These are phyloP conservation scores for Thysanoteuthis rhombus DNA, from an alignment of 2,888 invertebrate genomes.

Conservation along the genomic window DNA sequence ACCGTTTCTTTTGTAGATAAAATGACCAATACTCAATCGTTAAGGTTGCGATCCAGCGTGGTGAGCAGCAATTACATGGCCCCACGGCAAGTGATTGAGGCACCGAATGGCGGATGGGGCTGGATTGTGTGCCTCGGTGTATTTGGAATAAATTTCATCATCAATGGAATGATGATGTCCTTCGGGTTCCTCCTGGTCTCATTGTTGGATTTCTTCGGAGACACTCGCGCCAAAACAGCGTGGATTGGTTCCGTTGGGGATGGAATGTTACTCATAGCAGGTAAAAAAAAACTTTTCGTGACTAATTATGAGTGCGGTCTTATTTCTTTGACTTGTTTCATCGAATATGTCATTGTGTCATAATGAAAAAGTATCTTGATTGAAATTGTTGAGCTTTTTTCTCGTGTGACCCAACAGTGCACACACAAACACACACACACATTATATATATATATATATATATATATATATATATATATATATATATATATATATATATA, in stretches of 20 bases:
- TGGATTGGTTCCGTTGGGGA: slow-evolving; percentile 14
- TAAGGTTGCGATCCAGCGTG: background rate
- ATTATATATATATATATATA: too few species aligned
- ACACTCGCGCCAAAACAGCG: background rate
- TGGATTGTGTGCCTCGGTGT: slow-evolving; percentile 62
- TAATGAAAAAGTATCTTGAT: too few species aligned
- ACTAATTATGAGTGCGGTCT: too few species aligned
- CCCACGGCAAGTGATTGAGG: slow-evolving; percentile 43
- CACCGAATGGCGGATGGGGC: slow-evolving; percentile 64
- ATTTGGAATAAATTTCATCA: slow-evolving; percentile 46
- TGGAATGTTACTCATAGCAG: slow-evolving; percentile 14
- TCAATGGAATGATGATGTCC: slow-evolving; percentile 24
- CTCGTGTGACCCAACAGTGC: too few species aligned
- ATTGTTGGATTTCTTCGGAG: background rate
- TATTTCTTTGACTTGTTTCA: too few species aligned
- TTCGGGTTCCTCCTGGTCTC: background rate
- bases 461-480: too few species aligned
- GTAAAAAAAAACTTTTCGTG: background rate
- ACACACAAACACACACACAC: too few species aligned
- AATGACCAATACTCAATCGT: background rate
- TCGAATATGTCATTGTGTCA: too few species aligned
- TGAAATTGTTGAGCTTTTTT: too few species aligned
- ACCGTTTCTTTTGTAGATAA: background rate
- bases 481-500: too few species aligned
- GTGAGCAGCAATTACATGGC: background rate